These are phyloP conservation scores for Sabatieria punctata DNA, from an alignment of 2,888 invertebrate species.

Conservation along the genomic window DNA sequence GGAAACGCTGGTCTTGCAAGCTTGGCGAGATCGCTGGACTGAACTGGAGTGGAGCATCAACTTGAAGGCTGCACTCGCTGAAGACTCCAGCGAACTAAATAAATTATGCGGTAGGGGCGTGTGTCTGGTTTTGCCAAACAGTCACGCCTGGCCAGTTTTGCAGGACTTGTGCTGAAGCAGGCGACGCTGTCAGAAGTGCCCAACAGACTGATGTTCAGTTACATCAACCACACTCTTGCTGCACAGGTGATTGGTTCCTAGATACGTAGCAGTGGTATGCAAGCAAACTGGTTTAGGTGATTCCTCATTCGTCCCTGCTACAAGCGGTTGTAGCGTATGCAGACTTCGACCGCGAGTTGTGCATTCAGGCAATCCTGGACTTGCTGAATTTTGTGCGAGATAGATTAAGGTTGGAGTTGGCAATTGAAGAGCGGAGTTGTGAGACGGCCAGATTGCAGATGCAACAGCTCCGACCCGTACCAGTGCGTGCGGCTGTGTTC, in stretches of 20 bases:
- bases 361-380: slow-evolving; percentile 8
- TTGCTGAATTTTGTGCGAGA: slow-evolving; percentile 4
- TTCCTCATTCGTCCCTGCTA: slow-evolving; percentile 6
- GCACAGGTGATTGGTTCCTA: slow-evolving; percentile 6
- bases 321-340: slow-evolving; percentile 8
- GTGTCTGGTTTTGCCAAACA: background rate
- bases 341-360: slow-evolving; percentile 6
- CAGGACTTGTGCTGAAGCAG: slow-evolving; percentile 7
- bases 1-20: slow-evolving; percentile 9
- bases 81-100: slow-evolving; percentile 5
- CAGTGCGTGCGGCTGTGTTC: slow-evolving; percentile 1
- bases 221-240: slow-evolving; percentile 7
- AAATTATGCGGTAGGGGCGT: slow-evolving; percentile 6
- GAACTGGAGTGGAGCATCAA: slow-evolving; percentile 9
- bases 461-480: slow-evolving; percentile 4
- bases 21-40: slow-evolving; percentile 13
- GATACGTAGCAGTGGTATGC: background rate
- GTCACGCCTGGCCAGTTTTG: background rate
- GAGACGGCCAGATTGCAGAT: no score
- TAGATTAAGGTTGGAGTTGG: background rate
- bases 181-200: slow-evolving; percentile 13
- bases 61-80: slow-evolving; percentile 5
- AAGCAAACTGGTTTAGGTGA: slow-evolving; percentile 2
- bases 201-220: slow-evolving; percentile 11
- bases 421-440: no score